Evolutionary conservation across 2,888 invertebrate genomes (phyloP), one percentile per base, ranked within the genome.

Genomic region (Myopa tessellatipennis): DNA sequence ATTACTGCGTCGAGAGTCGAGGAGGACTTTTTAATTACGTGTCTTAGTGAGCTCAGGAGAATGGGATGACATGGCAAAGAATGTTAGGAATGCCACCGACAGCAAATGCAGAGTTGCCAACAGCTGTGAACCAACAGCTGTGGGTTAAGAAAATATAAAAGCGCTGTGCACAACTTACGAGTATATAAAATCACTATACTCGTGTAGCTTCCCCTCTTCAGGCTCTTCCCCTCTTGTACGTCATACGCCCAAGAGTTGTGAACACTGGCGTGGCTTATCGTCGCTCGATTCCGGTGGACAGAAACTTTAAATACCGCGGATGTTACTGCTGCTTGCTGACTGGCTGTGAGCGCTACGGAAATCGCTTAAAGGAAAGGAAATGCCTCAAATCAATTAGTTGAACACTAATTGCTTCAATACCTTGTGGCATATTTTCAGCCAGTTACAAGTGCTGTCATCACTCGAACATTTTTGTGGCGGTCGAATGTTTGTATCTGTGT

Each of bases 331-430:
- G 60, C 7, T 40, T 52, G 65, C 60, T 16, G 36, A 36, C 50
- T 60, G 12, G 16, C 80, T 81, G 60, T 79, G 81, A 26, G 79
- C 80, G 80, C 82, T 85, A 82, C 84, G 84, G 85, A 84, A 85
- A 85, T 83, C 81, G 82, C 72, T 78, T 69, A 76, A 84, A 83
- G 79, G 84, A 88, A 87, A 88, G 88, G 88, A 89, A 88, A 89
- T 89, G 88, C 89, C 87, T 89, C 86, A 87, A 88, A 89, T 89
- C 89, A 89, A 89, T 89, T 89, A 89, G 89, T 84, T 86, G 85
- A 84, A 83, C 88, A 88, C 89, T 89, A 89, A 89, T 89, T 89
- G 89, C 87, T 85, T 85, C 87, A 86, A 88, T 89, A 86, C 88
- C 86, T 86, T 85, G 87, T 85, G 86, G 85, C 87, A 88, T 88